These are phyloP conservation scores for Argyrosomus japonicus DNA, from an alignment of 2,113 vertebrate species.

Conservation along the genomic window DNA sequence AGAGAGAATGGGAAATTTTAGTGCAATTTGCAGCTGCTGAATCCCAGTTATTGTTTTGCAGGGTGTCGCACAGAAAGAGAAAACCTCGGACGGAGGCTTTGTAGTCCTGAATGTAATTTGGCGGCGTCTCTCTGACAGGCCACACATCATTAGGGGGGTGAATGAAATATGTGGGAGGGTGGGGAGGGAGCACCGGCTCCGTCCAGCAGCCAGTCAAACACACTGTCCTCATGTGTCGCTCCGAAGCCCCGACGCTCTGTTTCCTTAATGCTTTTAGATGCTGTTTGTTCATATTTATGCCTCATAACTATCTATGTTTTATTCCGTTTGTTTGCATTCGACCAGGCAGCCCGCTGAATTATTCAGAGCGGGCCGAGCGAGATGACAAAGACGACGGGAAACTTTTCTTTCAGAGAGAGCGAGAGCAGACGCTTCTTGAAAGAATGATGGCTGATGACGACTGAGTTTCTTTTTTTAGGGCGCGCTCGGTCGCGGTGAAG, in stretches of 20 bases:
- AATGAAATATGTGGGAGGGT: neutral
- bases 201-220: conserved; percentile 63
- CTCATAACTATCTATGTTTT: conserved; percentile 72
- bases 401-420: conserved; percentile 41
- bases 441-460: too few species aligned
- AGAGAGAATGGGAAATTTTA: conserved; percentile 76
- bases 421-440: neutral
- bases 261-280: conserved; percentile 64
- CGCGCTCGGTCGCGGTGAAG: too few species aligned
- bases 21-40: conserved; percentile 81
- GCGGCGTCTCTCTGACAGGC: conserved; percentile 67
- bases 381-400: conserved; percentile 58
- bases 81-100: conserved; percentile 67
- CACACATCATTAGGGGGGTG: conserved; percentile 62
- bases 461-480: too few species aligned
- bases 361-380: conserved; percentile 63
- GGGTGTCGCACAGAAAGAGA: conserved; percentile 57
- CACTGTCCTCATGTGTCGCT: conserved; percentile 69
- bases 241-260: conserved; percentile 32
- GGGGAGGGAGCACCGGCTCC: conserved; percentile 16
- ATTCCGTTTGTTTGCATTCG: conserved; percentile 75
- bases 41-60: conserved; percentile 77
- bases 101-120: conserved; percentile 74
- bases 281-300: conserved; percentile 76
- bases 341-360: conserved; percentile 66